Conservation (phyloP, 2,888 invertebrate genomes). For the Mythimna albipuncta region DNA sequence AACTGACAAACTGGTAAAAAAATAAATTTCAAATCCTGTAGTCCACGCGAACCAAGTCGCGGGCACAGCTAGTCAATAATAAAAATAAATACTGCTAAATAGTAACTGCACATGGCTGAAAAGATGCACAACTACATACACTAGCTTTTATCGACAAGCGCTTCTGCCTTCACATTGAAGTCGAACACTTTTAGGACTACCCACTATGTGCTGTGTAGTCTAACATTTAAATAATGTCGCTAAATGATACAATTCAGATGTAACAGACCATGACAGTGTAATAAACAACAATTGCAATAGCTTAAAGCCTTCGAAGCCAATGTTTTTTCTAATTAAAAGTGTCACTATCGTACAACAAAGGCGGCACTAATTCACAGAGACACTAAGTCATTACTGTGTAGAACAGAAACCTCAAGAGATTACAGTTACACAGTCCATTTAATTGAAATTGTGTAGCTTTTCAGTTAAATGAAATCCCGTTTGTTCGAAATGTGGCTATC, state of each 20-base stretch:
- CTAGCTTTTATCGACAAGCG: too few relatives aligned
- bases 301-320: neutral
- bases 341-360: neutral
- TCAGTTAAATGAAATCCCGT: constrained; percentile 21
- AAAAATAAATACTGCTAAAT: too few relatives aligned
- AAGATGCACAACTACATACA: too few relatives aligned
- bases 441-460: constrained; percentile 21
- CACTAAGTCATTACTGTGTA: constrained; percentile 27
- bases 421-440: constrained; percentile 3
- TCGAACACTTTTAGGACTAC: too few relatives aligned
- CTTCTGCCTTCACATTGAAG: too few relatives aligned
- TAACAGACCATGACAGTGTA: neutral
- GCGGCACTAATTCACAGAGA: constrained; percentile 7
- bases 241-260: neutral
- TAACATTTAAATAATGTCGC: too few relatives aligned
- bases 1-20: too few relatives aligned
- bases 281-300: neutral
- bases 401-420: constrained; percentile 21
- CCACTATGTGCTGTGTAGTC: too few relatives aligned
- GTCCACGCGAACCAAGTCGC: too few relatives aligned
- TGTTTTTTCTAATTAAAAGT: constrained; percentile 4
- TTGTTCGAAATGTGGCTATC: constrained; percentile 1
- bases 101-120: too few relatives aligned
- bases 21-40: too few relatives aligned
- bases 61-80: too few relatives aligned